Evolutionary conservation across 2,113 vertebrate genomes (phyloP).

Genomic region (Aphyosemion australe): DNA sequence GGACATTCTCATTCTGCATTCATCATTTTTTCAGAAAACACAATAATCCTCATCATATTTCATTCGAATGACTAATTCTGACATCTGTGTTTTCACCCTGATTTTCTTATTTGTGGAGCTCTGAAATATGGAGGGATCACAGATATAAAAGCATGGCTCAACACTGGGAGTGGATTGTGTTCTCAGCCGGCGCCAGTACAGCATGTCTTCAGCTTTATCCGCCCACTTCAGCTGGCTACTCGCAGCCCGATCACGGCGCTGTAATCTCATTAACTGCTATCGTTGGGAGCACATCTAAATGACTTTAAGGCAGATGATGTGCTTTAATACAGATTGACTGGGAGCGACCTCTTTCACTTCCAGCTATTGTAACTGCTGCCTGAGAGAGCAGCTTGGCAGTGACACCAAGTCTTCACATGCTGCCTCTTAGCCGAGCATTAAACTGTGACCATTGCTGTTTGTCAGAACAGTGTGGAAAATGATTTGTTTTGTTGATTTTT

Average conservation of each 20-base stretch:
- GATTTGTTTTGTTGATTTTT: slow-evolving; percentile 14
- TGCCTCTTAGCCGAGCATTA: slow-evolving; percentile 18
- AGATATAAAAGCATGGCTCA: slow-evolving; percentile 15
- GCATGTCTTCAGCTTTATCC: slow-evolving; percentile 35
- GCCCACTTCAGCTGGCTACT: slow-evolving; percentile 41
- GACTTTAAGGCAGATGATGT: slow-evolving; percentile 57
- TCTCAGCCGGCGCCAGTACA: slow-evolving; percentile 21
- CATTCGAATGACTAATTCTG: slow-evolving; percentile 20
- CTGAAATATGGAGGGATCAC: slow-evolving; percentile 15
- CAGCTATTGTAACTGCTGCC: slow-evolving; percentile 32
- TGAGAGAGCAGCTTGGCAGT: slow-evolving; percentile 29
- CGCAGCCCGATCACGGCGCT: slow-evolving; percentile 40
- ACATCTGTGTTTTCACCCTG: slow-evolving; percentile 20
- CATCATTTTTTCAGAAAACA: too few relatives aligned
- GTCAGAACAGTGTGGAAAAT: slow-evolving; percentile 10
- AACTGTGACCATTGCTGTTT: slow-evolving; percentile 23
- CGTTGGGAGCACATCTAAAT: slow-evolving; percentile 58
- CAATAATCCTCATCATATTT: neutral
- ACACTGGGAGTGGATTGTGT: slow-evolving; percentile 15
- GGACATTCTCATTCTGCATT: too few relatives aligned
- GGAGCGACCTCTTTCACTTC: slow-evolving; percentile 39
- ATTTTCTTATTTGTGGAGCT: slow-evolving; percentile 20
- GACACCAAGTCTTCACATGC: slow-evolving; percentile 11
- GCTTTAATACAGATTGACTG: slow-evolving; percentile 61
- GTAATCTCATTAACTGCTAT: slow-evolving; percentile 69